phyloP scores from a whole-genome alignment of 2,888 invertebrate species.

The Brachyptera putata region DNA sequence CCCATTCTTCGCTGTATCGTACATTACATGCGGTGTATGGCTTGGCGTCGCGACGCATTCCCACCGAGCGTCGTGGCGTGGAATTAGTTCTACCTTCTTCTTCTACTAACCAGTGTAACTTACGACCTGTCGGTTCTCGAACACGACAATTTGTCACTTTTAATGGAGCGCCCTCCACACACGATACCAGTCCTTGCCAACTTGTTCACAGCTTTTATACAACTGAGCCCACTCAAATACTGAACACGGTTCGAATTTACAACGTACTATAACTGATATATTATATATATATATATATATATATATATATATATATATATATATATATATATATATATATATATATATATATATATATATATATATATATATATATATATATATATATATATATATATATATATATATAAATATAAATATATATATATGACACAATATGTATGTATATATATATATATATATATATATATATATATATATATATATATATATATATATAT shows the following conservation, averaged over 20 bases:
- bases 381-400: too few relatives aligned
- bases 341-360: too few relatives aligned
- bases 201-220: neutral
- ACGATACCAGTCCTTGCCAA: slow-evolving; percentile 1
- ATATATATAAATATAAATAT: too few relatives aligned
- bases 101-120: neutral
- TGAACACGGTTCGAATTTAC: neutral
- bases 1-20: neutral
- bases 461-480: too few relatives aligned
- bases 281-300: too few relatives aligned
- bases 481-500: too few relatives aligned
- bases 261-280: too few relatives aligned
- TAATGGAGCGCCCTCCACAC: slow-evolving; percentile 17
- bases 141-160: slow-evolving; percentile 17
- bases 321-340: too few relatives aligned
- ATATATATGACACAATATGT: too few relatives aligned
- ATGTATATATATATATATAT: too few relatives aligned
- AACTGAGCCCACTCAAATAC: neutral
- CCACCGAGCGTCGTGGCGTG: neutral
- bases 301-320: too few relatives aligned
- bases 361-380: too few relatives aligned
- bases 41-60: slow-evolving; percentile 13
- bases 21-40: neutral
- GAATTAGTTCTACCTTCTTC: neutral
- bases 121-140: slow-evolving; percentile 12